Conservation (phyloP, 2,797 vertebrate species). For the Phyllotis vaccarum region DNA sequence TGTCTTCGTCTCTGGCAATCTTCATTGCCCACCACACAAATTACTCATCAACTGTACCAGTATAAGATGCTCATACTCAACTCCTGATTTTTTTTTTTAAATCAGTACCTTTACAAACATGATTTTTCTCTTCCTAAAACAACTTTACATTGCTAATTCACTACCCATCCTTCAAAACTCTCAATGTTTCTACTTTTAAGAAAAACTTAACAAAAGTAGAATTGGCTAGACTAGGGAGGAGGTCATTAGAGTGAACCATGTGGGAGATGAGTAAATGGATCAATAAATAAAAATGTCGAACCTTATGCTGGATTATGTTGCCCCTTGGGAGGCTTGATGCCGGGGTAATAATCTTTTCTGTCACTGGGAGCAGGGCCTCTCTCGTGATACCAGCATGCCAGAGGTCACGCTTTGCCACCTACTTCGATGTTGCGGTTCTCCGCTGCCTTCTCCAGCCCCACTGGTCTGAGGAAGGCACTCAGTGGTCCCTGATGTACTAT, state of each 20-base stretch:
- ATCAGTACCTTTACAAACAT: background rate
- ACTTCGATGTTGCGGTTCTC: slow-evolving; percentile 98
- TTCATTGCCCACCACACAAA: background rate
- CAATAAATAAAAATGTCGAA: background rate
- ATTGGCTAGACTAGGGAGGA: background rate
- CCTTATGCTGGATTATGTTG: background rate
- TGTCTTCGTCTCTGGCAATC: background rate
- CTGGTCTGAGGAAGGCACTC: slow-evolving; percentile 99
- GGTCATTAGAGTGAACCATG: background rate
- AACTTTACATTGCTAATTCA: background rate
- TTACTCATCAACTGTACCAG: background rate
- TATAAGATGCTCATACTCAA: background rate
- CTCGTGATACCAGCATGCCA: slow-evolving; percentile 92
- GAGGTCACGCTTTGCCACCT: slow-evolving; percentile 96
- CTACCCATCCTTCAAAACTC: background rate
- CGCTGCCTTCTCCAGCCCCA: slow-evolving; percentile 98
- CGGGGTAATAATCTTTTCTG: background rate
- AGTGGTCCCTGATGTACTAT: slow-evolving; percentile 98
- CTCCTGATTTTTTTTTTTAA: background rate
- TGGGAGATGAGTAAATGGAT: background rate
- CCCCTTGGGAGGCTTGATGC: background rate
- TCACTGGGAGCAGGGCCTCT: slow-evolving; percentile 84
- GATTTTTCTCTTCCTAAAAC: background rate
- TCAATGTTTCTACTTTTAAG: background rate
- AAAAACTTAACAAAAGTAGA: background rate